Base-by-base conservation (phyloP, 2,113 vertebrate genomes). In the Ictalurus furcatus region DNA sequence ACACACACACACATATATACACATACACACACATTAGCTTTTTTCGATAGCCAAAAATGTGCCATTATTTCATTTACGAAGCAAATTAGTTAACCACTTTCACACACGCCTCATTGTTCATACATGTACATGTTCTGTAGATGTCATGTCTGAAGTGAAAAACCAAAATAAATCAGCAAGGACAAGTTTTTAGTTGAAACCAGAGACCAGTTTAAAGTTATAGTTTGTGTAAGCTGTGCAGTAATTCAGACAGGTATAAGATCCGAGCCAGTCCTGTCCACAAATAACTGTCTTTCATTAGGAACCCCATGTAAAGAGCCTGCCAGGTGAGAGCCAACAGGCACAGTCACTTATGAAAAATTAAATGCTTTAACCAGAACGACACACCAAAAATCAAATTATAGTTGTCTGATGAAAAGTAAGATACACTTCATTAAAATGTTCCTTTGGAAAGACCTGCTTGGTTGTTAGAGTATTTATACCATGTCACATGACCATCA, bases 51-150 rank as follows among this genome's bases (percentile, higher is more conserved):
- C 25, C 48, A 59, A 76, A 61, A 86, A 34, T 37, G 9, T 48
- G 11, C 34, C n/a, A 59, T 44, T 40, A 44, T 37, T 59, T 16
- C 4, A 79, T 44, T 63, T 58, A 59, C 52, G 28, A 67, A 34
- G 40, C 67, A 58, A 56, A 85, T 58, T 40, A 80, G 21, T 82
- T 82, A 88, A 82, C 52, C 34, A 84, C 71, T 76, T 79, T 88
- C 48, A 82, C 61, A 52, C 76, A 56, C 85, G 12, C 83, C 37
- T 84, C 30, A 88, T 80, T 63, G 30, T 65, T 34, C 4, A 69
- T 56, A 25, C 7, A 40, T n/a, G 65, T 8, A 73, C 30, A 65
- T 3, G 11, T 34, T 73, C 52, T 85, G 21, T 25, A 73, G 54
- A 69, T 59, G 54, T 89, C 23, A 40, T 17, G n/a, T 58, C n/a